Conservation (phyloP, 1,140 invertebrate species). For the Neotoxoptera formosana region DNA sequence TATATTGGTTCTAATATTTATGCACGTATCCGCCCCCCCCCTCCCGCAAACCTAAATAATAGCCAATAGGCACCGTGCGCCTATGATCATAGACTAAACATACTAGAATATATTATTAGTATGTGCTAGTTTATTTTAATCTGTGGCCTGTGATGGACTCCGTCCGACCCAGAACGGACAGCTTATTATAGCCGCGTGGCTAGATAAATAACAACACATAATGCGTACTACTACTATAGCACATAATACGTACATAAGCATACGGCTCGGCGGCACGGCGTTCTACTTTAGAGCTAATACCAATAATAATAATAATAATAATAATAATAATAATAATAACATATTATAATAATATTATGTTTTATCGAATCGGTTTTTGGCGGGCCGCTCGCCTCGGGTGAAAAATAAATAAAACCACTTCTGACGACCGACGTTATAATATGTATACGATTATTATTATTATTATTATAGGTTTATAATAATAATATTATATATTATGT, state of each 20-base stretch:
- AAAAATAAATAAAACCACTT: background rate
- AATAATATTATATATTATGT: background rate
- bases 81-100: too few relatives aligned
- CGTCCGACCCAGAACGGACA: background rate
- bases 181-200: background rate
- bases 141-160: too few relatives aligned
- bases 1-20: too few relatives aligned
- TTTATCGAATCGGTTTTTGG: slow-evolving; percentile 12
- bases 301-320: too few relatives aligned
- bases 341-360: background rate
- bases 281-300: background rate
- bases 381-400: background rate
- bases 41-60: too few relatives aligned
- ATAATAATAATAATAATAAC: too few relatives aligned
- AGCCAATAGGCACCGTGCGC: too few relatives aligned
- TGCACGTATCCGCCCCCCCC: too few relatives aligned
- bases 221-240: background rate
- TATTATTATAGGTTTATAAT: background rate
- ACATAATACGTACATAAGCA: background rate
- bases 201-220: background rate
- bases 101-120: too few relatives aligned
- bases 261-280: background rate
- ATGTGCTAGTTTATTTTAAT: too few relatives aligned
- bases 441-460: background rate
- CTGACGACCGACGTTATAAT: background rate